phyloP scores from a whole-genome alignment of 2,113 vertebrate species.

The Manacus vitellinus region DNA sequence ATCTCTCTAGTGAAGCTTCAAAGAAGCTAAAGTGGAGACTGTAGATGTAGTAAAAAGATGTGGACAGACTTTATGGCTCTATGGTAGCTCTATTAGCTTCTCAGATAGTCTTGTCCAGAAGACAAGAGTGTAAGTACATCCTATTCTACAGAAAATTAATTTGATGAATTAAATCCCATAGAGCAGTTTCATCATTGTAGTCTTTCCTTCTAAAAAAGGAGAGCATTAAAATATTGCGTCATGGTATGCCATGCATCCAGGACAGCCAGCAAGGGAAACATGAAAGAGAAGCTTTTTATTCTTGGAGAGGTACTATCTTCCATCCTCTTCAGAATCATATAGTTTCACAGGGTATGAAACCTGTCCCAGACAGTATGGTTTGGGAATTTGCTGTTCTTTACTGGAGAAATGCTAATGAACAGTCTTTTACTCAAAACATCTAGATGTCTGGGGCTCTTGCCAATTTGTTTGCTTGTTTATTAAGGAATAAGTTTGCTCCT shows the following conservation, averaged over 20 bases:
- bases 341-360: neutral
- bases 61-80: neutral
- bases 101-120: neutral
- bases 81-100: neutral
- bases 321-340: neutral
- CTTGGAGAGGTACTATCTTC: neutral
- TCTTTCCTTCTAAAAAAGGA: neutral
- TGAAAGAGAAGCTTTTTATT: neutral
- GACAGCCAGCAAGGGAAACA: neutral
- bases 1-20: neutral
- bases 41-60: neutral
- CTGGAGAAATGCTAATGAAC: neutral
- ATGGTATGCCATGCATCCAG: neutral
- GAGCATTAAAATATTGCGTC: neutral
- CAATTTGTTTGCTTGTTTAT: conserved; percentile 50
- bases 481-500: conserved; percentile 34
- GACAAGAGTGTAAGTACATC: neutral
- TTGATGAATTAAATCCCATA: neutral
- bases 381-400: neutral
- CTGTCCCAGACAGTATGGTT: neutral
- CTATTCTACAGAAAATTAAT: neutral
- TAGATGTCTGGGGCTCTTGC: neutral
- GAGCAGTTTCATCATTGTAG: neutral
- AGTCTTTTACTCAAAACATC: neutral
- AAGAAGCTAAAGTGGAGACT: neutral